These are phyloP conservation scores for Malaclemys terrapin DNA, from an alignment of 2,113 vertebrate genomes.

Conservation along the genomic window DNA sequence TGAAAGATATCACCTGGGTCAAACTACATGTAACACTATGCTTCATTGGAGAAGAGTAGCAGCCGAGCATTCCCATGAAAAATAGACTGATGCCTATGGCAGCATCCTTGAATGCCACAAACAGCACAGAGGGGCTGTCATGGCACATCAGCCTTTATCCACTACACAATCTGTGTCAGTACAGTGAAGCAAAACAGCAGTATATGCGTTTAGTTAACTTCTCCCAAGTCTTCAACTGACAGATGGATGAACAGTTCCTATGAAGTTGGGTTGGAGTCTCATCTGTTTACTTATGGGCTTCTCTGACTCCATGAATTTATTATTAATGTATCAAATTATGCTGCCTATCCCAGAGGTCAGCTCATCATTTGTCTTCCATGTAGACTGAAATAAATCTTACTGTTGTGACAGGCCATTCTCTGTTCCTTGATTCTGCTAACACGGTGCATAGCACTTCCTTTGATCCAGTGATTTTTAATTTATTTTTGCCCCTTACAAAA, in stretches of 20 bases:
- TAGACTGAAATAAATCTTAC: slow-evolving; percentile 63
- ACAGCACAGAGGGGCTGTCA: not conserved
- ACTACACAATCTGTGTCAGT: not conserved
- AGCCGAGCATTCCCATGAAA: not conserved
- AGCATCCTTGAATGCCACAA: not conserved
- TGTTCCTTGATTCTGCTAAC: slow-evolving; percentile 40
- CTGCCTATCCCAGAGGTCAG: slow-evolving; percentile 39
- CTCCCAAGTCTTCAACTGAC: slow-evolving; percentile 16
- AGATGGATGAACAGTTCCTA: not conserved
- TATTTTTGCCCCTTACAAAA: slow-evolving; percentile 70
- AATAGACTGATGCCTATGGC: not conserved
- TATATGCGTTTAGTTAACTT: not conserved
- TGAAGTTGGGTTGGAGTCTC: slow-evolving; percentile 30
- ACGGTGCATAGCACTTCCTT: slow-evolving; percentile 41
- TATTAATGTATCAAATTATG: slow-evolving; percentile 50
- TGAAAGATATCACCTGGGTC: not conserved
- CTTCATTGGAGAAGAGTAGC: not conserved
- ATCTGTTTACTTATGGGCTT: slow-evolving; percentile 33
- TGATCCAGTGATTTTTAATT: slow-evolving; percentile 76
- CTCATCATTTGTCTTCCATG: slow-evolving; percentile 50
- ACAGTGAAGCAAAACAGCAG: not conserved
- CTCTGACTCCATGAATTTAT: slow-evolving; percentile 58
- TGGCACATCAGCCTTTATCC: not conserved
- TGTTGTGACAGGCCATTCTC: slow-evolving; percentile 27
- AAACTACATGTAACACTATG: not conserved